Conservation (phyloP, 2,113 vertebrate genomes). For the Crotalus tigris region DNA sequence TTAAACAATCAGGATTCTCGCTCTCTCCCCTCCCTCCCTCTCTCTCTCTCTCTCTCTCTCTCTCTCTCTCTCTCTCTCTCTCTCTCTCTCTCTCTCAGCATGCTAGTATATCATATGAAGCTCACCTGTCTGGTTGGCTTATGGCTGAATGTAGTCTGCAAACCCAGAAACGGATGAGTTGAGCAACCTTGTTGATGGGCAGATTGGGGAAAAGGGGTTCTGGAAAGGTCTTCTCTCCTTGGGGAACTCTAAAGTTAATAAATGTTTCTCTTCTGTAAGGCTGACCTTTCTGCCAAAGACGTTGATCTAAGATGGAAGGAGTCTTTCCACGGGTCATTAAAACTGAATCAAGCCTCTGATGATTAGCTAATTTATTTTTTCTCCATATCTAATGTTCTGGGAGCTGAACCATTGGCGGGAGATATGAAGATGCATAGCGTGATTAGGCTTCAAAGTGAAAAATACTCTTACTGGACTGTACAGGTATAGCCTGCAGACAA, state of each 20-base stretch:
- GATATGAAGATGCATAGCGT: slow-evolving; percentile 29
- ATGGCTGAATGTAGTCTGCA: not conserved
- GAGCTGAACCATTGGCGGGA: slow-evolving; percentile 51
- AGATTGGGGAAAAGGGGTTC: not conserved
- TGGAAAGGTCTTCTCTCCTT: not conserved
- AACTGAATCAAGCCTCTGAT: slow-evolving; percentile 31
- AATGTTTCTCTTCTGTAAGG: not conserved
- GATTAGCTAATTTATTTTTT: slow-evolving; percentile 62
- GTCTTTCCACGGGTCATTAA: slow-evolving; percentile 63
- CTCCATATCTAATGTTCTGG: slow-evolving; percentile 56
- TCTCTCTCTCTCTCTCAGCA: too few species aligned
- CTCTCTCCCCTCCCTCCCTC: too few species aligned
- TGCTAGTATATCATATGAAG: not conserved
- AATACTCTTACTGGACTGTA: not conserved
- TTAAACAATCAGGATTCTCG: not conserved
- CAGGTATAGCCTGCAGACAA: not conserved
- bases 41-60: too few species aligned
- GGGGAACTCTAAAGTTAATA: not conserved
- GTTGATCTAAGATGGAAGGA: slow-evolving; percentile 40
- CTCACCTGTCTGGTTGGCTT: not conserved
- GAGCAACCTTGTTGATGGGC: not conserved
- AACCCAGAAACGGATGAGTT: not conserved
- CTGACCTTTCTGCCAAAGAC: slow-evolving; percentile 27
- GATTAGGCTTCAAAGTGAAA: slow-evolving; percentile 10
- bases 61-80: too few species aligned